These are phyloP conservation scores for Octodon degus DNA, from an alignment of 2,113 vertebrate genomes.

Conservation along the genomic window DNA sequence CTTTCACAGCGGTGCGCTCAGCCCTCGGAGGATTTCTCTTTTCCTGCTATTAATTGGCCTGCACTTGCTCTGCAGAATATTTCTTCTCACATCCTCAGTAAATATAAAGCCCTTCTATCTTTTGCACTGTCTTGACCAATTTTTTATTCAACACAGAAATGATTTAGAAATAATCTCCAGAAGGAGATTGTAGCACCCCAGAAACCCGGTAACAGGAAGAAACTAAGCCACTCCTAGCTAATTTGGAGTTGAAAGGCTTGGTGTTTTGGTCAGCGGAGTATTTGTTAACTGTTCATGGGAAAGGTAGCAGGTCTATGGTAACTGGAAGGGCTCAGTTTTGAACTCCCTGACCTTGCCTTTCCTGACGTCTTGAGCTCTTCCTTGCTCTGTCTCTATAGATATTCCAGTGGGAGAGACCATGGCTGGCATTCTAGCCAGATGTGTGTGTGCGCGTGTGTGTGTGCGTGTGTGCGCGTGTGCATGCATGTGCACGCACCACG, in stretches of 20 bases:
- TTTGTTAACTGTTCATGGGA: background rate
- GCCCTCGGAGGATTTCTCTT: background rate
- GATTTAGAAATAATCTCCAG: background rate
- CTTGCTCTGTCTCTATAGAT: background rate
- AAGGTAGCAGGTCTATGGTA: background rate
- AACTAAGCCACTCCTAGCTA: too few relatives aligned
- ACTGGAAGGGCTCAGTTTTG: background rate
- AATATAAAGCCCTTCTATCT: background rate
- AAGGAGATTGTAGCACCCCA: background rate
- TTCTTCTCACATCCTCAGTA: background rate
- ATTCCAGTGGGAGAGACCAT: background rate
- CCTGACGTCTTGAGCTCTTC: background rate
- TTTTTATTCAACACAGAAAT: background rate
- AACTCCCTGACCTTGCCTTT: background rate
- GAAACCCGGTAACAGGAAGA: background rate
- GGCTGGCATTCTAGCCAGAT: background rate
- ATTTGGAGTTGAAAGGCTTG: background rate
- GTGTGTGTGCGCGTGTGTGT: background rate
- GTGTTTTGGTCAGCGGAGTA: background rate
- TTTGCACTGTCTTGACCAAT: background rate
- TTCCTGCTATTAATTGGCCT: background rate
- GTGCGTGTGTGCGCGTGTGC: accelerated
- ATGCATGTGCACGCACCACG: too few relatives aligned
- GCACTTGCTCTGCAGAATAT: background rate
- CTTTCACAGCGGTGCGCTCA: background rate